Evolutionary conservation across 2,113 vertebrate species (phyloP).

Genomic region (Amphiprion ocellaris): DNA sequence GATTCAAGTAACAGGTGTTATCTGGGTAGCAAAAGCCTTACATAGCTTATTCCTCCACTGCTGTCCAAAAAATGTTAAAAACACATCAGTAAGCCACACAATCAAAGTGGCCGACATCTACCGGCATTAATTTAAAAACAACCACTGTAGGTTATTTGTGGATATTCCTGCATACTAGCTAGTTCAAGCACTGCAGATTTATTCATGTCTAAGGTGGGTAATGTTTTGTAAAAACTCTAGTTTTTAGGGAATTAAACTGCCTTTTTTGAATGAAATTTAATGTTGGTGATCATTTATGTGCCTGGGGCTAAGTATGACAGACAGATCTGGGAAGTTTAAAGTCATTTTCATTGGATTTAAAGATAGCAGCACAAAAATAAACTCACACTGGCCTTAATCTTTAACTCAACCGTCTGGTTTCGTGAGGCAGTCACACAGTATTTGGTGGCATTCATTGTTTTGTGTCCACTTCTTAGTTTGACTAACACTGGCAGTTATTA

Average conservation of each 20-base stretch:
- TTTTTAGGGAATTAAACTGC: background rate
- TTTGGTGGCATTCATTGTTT: conserved; percentile 31
- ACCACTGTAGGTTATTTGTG: conserved; percentile 9
- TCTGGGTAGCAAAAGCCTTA: too few species aligned
- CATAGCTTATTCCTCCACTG: too few species aligned
- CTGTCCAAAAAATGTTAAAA: too few species aligned
- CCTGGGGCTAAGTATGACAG: background rate
- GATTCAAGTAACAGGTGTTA: too few species aligned
- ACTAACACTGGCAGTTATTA: conserved; percentile 32
- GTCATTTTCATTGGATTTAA: conserved; percentile 10
- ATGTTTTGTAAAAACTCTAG: background rate
- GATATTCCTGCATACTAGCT: background rate
- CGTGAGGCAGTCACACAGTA: background rate
- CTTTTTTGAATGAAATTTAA: background rate
- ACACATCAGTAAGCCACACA: too few species aligned
- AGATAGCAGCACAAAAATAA: conserved; percentile 28
- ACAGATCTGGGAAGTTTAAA: background rate
- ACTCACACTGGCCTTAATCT: conserved; percentile 5
- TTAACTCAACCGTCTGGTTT: conserved; percentile 34
- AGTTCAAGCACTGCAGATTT: background rate
- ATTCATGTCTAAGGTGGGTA: background rate
- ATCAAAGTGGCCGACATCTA: background rate
- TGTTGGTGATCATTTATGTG: background rate
- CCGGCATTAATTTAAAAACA: background rate
- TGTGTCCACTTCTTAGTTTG: conserved; percentile 4